phyloP scores from a whole-genome alignment of 30 jellyfish, hydroid and myxozoan species.

The Nemopilema nomurai region DNA sequence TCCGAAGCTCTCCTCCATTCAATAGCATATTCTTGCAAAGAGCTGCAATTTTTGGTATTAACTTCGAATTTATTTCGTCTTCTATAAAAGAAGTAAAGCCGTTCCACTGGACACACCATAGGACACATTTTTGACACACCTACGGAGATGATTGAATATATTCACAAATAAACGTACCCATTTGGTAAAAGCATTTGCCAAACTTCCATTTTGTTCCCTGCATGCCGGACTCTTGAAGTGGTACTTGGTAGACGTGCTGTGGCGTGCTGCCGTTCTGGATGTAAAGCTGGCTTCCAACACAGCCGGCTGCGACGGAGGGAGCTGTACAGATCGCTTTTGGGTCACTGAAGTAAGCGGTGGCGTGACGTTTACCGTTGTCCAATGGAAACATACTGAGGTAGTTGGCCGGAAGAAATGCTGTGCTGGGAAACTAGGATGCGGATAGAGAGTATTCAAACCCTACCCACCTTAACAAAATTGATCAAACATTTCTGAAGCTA shows the following conservation, averaged over 20 bases:
- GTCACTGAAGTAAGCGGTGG: constrained; percentile 68
- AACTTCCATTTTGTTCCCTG: constrained; percentile 52
- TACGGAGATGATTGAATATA: too few species aligned
- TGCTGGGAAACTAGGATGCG: background rate
- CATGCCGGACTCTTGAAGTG: constrained; percentile 48
- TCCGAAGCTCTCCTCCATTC: too few species aligned
- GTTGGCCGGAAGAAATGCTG: background rate
- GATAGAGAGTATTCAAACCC: too few species aligned
- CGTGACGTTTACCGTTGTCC: constrained; percentile 32
- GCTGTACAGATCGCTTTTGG: constrained; percentile 55
- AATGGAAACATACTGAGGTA: constrained; percentile 19
- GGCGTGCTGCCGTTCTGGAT: constrained; percentile 17
- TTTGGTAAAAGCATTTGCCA: constrained; percentile 70
- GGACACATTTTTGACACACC: too few species aligned
- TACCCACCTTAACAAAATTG: too few species aligned
- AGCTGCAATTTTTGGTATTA: too few species aligned
- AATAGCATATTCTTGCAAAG: too few species aligned
- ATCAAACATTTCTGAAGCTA: too few species aligned
- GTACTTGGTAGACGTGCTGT: constrained; percentile 26
- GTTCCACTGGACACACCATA: too few species aligned
- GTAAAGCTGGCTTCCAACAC: constrained; percentile 63
- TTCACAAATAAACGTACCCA: constrained; percentile 37
- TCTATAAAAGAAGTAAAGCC: too few species aligned
- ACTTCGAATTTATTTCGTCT: too few species aligned
- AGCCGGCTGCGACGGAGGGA: background rate